phyloP scores from a whole-genome alignment of 2,113 vertebrate genomes.

The Pongo pygmaeus region DNA sequence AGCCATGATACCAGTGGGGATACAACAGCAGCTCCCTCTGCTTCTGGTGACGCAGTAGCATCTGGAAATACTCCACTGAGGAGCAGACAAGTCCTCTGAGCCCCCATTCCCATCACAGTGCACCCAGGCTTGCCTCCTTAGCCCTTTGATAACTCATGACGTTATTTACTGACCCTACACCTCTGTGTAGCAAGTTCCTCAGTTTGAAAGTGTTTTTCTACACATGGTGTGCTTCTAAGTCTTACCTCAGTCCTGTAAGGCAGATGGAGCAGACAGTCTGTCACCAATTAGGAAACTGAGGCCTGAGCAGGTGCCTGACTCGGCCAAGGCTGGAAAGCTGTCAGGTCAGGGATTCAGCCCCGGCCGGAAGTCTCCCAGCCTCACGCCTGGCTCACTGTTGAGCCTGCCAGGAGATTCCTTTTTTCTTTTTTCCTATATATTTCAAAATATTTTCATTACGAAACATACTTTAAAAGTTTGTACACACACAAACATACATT shows the following conservation, averaged over 20 bases:
- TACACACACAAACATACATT: not conserved
- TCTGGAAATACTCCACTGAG: accelerated
- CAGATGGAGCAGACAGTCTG: not conserved
- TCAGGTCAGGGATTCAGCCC: not conserved
- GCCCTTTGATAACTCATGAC: no score
- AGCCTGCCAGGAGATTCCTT: not conserved
- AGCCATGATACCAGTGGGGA: not conserved
- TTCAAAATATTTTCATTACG: not conserved
- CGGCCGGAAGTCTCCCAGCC: not conserved
- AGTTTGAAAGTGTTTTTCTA: not conserved
- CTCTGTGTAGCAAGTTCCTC: not conserved
- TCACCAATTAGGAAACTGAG: not conserved
- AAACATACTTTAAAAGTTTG: not conserved
- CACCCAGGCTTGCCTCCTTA: not conserved
- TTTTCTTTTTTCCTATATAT: not conserved
- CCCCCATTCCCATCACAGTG: accelerated
- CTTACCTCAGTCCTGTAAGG: not conserved
- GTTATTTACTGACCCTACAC: not conserved
- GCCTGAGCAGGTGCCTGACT: not conserved
- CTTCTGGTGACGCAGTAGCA: not conserved
- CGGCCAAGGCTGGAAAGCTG: not conserved
- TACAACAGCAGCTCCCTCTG: not conserved
- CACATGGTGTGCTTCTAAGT: not conserved
- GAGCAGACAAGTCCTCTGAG: not conserved
- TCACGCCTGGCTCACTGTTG: accelerated